phyloP scores from a whole-genome alignment of 2,113 vertebrate genomes.

The Prolemur simus region DNA sequence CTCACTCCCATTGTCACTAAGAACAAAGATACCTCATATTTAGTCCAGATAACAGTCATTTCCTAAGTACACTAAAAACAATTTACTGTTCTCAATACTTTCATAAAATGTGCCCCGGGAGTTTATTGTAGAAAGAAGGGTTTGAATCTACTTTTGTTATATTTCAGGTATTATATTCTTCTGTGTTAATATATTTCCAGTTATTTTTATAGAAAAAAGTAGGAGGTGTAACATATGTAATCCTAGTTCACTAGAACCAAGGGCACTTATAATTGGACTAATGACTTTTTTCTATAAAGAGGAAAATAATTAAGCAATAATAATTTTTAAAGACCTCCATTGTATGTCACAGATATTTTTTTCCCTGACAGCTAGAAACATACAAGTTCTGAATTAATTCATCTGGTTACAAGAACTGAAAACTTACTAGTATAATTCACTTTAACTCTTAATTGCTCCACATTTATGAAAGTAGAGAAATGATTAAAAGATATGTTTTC shows the following conservation, averaged over 20 bases:
- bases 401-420: constrained; percentile 54
- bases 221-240: neutral
- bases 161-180: neutral
- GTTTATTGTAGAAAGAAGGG: neutral
- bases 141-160: neutral
- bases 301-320: constrained; percentile 68
- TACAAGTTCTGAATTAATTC: constrained; percentile 65
- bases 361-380: constrained; percentile 11
- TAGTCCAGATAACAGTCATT: neutral
- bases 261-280: constrained; percentile 64
- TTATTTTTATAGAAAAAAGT: constrained; percentile 51
- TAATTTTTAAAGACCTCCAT: constrained; percentile 13
- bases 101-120: neutral
- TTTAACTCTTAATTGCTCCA: constrained; percentile 1
- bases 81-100: neutral
- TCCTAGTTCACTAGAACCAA: constrained; percentile 51
- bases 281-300: constrained; percentile 48
- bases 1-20: neutral
- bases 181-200: constrained; percentile 18
- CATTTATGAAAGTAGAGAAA: constrained; percentile 38
- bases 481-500: constrained; percentile 44
- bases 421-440: constrained; percentile 60
- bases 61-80: neutral
- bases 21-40: neutral
- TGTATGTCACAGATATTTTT: constrained; percentile 43